Conservation (phyloP, 1,140 invertebrate species). For the Heliconius himera region DNA sequence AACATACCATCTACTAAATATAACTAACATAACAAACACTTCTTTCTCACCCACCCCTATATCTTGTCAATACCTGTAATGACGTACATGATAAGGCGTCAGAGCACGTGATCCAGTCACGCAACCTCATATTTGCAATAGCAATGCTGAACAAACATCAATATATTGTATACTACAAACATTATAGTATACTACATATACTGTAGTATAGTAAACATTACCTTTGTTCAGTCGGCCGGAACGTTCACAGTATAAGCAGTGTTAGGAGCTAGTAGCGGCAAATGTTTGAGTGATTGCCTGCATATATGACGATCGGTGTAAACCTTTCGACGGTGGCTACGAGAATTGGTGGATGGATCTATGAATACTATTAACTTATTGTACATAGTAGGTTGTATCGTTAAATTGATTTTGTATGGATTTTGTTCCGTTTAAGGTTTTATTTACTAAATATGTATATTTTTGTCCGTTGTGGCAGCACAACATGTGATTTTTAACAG, state of each 20-base stretch:
- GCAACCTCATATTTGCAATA: constrained; percentile 44
- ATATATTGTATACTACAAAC: constrained; percentile 42
- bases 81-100: constrained; percentile 38
- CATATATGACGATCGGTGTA: constrained; percentile 39
- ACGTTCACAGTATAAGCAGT: constrained; percentile 54
- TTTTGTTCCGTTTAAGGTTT: not conserved
- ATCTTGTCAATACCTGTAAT: constrained; percentile 22
- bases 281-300: constrained; percentile 64
- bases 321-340: not conserved
- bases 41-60: not conserved
- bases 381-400: not conserved
- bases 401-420: not conserved
- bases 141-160: constrained; percentile 46
- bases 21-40: not conserved
- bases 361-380: not conserved
- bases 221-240: constrained; percentile 58
- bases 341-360: not conserved
- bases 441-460: no score
- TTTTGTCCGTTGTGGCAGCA: no score
- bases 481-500: no score
- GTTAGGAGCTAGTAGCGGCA: constrained; percentile 45
- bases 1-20: not conserved
- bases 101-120: constrained; percentile 40
- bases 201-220: constrained; percentile 54
- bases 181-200: constrained; percentile 41